Percentiles rank a stretch among this genome's conserved stretches.
phyloP scores from a whole-genome alignment of 2,113 vertebrate genomes.

The Phainopepla nitens region DNA sequence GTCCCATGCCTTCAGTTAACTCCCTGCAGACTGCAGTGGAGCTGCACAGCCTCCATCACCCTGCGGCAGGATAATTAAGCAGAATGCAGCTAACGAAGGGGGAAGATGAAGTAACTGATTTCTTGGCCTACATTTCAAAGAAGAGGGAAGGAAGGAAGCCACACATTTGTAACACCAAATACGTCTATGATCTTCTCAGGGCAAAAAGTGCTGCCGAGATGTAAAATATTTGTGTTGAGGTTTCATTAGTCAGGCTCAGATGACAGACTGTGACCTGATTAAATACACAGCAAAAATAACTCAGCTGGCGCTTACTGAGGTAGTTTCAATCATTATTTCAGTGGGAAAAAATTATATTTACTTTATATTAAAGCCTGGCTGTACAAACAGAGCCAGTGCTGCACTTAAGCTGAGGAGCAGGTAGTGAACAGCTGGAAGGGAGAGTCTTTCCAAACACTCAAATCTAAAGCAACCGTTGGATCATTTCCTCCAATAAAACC shows the following conservation, averaged over 20 bases:
- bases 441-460: not conserved
- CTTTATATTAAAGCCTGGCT: not conserved
- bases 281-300: not conserved
- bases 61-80: not conserved
- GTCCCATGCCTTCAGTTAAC: not conserved
- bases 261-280: not conserved
- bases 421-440: not conserved
- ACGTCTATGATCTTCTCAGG: not conserved
- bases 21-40: not conserved
- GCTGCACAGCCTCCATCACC: rapidly evolving
- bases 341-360: not conserved
- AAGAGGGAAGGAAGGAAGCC: not conserved
- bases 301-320: not conserved
- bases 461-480: not conserved
- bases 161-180: not conserved
- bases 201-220: not conserved
- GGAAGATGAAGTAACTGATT: not conserved
- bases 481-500: not conserved
- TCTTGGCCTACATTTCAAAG: not conserved
- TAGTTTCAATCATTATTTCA: not conserved
- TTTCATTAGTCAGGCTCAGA: slow-evolving; percentile 14
- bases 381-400: not conserved
- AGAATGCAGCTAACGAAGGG: rapidly evolving
- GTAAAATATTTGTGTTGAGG: not conserved
- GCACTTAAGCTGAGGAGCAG: not conserved